Percentiles rank a stretch among this genome's conserved stretches.
Conservation (phyloP, 2,888 invertebrate genomes). For the Nomada flava region DNA sequence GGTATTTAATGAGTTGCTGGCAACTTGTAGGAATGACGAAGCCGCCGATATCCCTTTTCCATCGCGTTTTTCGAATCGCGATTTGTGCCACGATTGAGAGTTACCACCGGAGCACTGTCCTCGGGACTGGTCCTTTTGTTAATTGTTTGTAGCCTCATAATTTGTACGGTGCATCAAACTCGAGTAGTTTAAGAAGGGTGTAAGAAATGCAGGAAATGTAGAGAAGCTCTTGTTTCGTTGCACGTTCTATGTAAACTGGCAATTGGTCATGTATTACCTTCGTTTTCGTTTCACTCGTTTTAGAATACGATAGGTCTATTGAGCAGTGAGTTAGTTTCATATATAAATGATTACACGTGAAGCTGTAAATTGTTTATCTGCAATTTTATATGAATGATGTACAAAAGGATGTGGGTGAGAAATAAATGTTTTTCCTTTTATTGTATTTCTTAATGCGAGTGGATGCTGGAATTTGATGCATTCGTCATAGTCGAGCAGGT, state of each 20-base stretch:
- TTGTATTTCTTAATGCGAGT: constrained; percentile 1
- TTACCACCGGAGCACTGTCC: constrained; percentile 24
- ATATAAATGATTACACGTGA: too few relatives aligned
- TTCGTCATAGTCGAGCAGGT: constrained; percentile 19
- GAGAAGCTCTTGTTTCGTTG: neutral
- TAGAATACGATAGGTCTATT: neutral
- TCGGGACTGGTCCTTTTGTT: constrained; percentile 43
- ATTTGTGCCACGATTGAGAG: neutral
- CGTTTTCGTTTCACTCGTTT: neutral
- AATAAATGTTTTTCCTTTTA: too few relatives aligned
- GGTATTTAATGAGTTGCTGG: constrained; percentile 62
- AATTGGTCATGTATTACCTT: neutral
- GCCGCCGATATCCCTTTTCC: constrained; percentile 20
- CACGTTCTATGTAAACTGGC: neutral
- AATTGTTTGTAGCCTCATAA: constrained; percentile 29
- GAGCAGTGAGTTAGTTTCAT: neutral
- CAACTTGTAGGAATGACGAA: constrained; percentile 54
- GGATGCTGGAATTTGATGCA: constrained; percentile 26
- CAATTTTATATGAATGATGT: neutral
- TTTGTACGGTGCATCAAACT: neutral
- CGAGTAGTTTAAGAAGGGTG: neutral
- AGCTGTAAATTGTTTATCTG: neutral
- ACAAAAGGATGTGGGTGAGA: too few relatives aligned
- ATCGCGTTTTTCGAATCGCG: constrained; percentile 25
- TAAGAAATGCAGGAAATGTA: neutral